Evolutionary conservation across 2,888 invertebrate species (phyloP), one percentile per base, ranked within the genome.

Genomic region (Drosophila falleni): DNA sequence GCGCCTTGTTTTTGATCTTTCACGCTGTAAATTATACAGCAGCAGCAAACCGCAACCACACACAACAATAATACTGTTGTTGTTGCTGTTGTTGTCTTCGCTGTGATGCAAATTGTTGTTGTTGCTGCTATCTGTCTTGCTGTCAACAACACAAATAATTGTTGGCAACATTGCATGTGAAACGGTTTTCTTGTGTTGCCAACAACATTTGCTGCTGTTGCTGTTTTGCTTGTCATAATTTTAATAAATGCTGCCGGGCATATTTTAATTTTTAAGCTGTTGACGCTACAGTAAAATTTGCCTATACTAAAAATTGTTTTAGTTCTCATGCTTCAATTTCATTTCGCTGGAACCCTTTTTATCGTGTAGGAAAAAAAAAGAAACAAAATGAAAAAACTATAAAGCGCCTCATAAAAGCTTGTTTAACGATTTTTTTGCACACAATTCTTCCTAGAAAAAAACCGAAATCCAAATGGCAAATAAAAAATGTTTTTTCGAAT

Each of bases 81-180:
- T 68, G 42, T 23, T 62, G 49, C 10, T 50, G 63, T 23, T 67
- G 49, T 41, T 54, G 66, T 23, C 41, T 31, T 31, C 6, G 39
- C 39, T 59, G 37, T 59, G 66, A 76, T 74, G 78, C 74, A 78
- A 78, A 78, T 78, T 67, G 19, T 19, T 23, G 55, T 19, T 65
- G 50, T 19, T 67, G 65, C 51, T 62, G 66, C 62, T 71, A 81
- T 81, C 82, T 82, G 80, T 74, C 72, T 80, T 58, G 82, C 86
- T 85, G 82, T 82, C 82, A 82, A 82, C 75, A 76, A 72, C 77
- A 68, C 77, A 73, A 72, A 76, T 76, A 76, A 76, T 76, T 76
- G 76, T 76, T 77, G 76, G 73, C 77, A 77, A 76, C 76, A 76
- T 76, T 72, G 76, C 76, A 77, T 62, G 77, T 59, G 65, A 68